These are phyloP conservation scores for Acrobasis suavella DNA, from an alignment of 2,888 invertebrate genomes.

Conservation along the genomic window DNA sequence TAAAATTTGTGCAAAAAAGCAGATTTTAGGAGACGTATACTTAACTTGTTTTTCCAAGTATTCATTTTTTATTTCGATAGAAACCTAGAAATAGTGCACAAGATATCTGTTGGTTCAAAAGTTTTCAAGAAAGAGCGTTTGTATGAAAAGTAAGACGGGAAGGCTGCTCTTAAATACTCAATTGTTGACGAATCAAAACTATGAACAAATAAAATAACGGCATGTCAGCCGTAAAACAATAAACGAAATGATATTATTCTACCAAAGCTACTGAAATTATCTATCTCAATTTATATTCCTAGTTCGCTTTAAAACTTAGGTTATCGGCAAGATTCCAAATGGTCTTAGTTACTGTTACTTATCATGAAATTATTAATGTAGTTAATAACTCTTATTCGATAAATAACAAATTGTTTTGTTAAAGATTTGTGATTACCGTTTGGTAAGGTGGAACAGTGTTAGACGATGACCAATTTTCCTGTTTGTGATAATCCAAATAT, in stretches of 20 bases:
- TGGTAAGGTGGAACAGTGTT: slow-evolving; percentile 78
- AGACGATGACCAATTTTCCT: slow-evolving; percentile 56
- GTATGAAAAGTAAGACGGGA: no score
- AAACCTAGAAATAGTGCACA: no score
- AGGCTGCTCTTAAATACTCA: no score
- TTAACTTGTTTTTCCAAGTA: no score
- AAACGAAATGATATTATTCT: slow-evolving; percentile 70
- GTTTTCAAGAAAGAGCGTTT: no score
- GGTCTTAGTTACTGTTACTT: slow-evolving; percentile 68
- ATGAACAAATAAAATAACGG: slow-evolving; percentile 31
- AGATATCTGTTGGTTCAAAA: no score
- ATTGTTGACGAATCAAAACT: slow-evolving; percentile 36
- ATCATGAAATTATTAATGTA: slow-evolving; percentile 67
- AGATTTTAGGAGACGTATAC: no score
- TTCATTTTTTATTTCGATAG: no score
- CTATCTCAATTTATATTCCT: slow-evolving; percentile 81
- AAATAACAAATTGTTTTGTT: slow-evolving; percentile 50
- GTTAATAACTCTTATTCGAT: slow-evolving; percentile 56
- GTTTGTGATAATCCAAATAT: slow-evolving; percentile 49
- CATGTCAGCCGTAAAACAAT: slow-evolving; percentile 40
- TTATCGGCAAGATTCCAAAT: slow-evolving; percentile 79
- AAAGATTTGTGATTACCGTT: slow-evolving; percentile 63
- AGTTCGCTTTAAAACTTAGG: slow-evolving; percentile 80
- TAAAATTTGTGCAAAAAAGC: no score
- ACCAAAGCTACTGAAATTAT: slow-evolving; percentile 81